phyloP scores from a whole-genome alignment of 2,113 vertebrate species.

The Ginglymostoma cirratum region DNA sequence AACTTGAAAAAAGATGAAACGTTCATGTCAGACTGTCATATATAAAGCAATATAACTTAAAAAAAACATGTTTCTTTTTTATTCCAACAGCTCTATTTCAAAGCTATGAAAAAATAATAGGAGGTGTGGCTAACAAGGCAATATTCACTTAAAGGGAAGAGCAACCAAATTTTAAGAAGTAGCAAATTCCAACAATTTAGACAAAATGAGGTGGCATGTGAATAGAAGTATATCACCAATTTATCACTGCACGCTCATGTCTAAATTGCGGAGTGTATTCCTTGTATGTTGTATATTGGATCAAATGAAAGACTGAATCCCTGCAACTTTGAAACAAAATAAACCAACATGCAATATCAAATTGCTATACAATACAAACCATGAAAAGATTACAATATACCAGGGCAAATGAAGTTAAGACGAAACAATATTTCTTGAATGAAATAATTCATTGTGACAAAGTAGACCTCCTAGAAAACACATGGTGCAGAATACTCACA shows the following conservation, averaged over 20 bases:
- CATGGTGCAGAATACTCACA: background rate
- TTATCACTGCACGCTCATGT: background rate
- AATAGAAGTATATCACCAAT: background rate
- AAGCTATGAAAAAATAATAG: background rate
- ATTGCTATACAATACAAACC: background rate
- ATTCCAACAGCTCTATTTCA: background rate
- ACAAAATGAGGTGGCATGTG: background rate
- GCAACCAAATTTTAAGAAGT: background rate
- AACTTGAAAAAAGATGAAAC: constrained; percentile 12
- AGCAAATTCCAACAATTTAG: background rate
- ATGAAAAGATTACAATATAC: background rate
- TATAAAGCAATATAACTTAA: background rate
- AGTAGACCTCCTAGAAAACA: background rate
- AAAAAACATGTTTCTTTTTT: constrained; percentile 9
- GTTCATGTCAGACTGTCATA: background rate
- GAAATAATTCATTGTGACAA: background rate
- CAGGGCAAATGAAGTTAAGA: background rate
- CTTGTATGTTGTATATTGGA: background rate
- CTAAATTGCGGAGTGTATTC: background rate
- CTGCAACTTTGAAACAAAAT: background rate
- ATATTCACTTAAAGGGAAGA: background rate
- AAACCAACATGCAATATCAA: background rate
- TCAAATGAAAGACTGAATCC: background rate
- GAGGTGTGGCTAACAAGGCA: background rate
- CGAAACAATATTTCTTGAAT: background rate